Conservation (phyloP, 2,888 invertebrate genomes). For the Eugnorisma glareosa region DNA sequence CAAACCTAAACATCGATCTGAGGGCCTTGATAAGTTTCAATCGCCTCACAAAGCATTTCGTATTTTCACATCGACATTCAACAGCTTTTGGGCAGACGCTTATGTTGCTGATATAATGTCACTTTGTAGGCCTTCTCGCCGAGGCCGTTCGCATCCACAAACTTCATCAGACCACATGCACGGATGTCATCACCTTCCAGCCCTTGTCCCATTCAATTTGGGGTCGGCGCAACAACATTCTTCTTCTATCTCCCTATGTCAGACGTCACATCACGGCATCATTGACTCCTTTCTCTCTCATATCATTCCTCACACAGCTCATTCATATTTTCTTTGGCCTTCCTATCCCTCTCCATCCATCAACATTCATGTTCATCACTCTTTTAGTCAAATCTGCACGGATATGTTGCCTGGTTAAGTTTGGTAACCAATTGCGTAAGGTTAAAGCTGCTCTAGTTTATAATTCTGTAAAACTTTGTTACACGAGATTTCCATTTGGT, state of each 20-base stretch:
- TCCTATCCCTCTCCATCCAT: too few species aligned
- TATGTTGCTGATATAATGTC: neutral
- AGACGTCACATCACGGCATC: too few species aligned
- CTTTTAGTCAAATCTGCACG: neutral
- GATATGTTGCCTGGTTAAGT: neutral
- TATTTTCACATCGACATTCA: neutral
- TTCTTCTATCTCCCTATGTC: too few species aligned
- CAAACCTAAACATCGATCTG: neutral
- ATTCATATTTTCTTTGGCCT: too few species aligned
- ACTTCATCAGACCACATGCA: neutral
- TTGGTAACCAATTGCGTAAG: neutral
- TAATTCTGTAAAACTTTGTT: neutral
- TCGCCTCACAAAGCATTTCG: neutral
- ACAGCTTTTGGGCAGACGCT: neutral
- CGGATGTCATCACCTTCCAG: too few species aligned
- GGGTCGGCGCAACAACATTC: too few species aligned
- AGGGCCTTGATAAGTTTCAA: neutral
- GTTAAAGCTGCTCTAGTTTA: neutral
- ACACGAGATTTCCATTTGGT: constrained; percentile 40
- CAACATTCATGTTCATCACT: too few species aligned
- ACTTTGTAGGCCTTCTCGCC: neutral
- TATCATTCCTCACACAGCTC: too few species aligned
- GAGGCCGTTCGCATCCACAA: neutral
- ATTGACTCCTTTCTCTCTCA: too few species aligned
- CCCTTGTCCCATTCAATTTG: too few species aligned